A percentile compares a stretch with the other conserved stretches of the same genome.
Conservation (phyloP, 2,888 invertebrate species). For the Serrognathus titanus region DNA sequence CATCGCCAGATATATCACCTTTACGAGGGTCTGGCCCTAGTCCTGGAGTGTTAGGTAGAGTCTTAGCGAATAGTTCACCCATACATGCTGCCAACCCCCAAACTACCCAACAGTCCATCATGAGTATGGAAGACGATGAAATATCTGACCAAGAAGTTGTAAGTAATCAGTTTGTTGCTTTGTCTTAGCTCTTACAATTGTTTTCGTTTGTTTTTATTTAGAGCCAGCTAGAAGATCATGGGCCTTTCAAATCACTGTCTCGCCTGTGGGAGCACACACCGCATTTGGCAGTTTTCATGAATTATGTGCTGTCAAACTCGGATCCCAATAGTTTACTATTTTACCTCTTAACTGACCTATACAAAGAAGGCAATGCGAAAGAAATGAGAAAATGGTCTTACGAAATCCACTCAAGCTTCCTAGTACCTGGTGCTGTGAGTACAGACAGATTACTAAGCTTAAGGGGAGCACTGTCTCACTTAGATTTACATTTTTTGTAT, state of each 20-base stretch:
- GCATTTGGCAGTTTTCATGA: slow-evolving; percentile 91
- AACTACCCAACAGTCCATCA: slow-evolving; percentile 72
- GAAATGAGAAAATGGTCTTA: slow-evolving; percentile 98
- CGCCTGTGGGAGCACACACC: slow-evolving; percentile 82
- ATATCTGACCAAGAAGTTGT: slow-evolving; percentile 82
- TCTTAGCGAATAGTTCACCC: slow-evolving; percentile 40
- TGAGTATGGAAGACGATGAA: slow-evolving; percentile 95
- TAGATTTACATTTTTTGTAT: not conserved
- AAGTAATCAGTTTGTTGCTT: slow-evolving; percentile 37
- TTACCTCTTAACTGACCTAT: slow-evolving; percentile 88
- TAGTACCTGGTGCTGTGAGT: slow-evolving; percentile 83
- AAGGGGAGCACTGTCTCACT: not conserved
- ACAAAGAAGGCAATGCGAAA: slow-evolving; percentile 78
- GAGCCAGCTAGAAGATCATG: slow-evolving; percentile 78
- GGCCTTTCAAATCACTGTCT: slow-evolving; percentile 82
- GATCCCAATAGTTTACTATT: slow-evolving; percentile 67
- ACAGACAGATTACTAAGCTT: slow-evolving; percentile 2
- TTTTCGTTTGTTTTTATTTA: slow-evolving; percentile 39
- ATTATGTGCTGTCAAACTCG: slow-evolving; percentile 76
- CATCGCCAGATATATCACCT: slow-evolving; percentile 45
- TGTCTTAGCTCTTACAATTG: not conserved
- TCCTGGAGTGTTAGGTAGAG: slow-evolving; percentile 26
- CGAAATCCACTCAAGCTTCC: slow-evolving; percentile 95
- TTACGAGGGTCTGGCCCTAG: slow-evolving; percentile 33
- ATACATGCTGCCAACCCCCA: slow-evolving; percentile 47